Conservation (phyloP, 2,797 vertebrate species). For the Pipistrellus pygmaeus region DNA sequence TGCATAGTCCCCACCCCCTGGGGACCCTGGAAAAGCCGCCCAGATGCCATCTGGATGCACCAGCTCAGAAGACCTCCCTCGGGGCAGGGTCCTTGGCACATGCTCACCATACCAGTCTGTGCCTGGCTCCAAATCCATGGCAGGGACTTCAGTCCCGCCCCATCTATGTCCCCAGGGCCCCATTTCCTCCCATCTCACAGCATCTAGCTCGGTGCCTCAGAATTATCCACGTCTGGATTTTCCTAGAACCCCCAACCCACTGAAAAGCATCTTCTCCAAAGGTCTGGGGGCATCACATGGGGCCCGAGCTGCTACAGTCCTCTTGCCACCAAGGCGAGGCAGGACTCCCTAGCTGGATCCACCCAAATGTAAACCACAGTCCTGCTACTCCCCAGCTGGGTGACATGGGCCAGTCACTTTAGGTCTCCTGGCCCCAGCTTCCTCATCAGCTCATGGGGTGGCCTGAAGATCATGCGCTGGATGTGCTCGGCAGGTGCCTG, state of each 20-base stretch:
- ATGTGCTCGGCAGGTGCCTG: neutral
- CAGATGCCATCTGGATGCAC: neutral
- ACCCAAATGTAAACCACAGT: neutral
- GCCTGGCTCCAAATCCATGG: neutral
- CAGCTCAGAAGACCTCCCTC: neutral
- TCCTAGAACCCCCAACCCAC: neutral
- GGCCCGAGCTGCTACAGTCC: neutral
- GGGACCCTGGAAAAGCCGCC: neutral
- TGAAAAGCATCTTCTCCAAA: conserved; percentile 3
- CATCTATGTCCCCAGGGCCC: neutral
- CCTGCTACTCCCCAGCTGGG: neutral
- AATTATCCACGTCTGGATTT: neutral
- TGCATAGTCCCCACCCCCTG: neutral
- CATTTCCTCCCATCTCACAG: neutral
- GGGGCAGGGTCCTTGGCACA: neutral
- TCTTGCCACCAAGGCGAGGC: neutral
- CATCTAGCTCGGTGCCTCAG: neutral
- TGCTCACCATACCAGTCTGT: neutral
- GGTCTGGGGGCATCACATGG: neutral
- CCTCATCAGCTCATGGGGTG: neutral
- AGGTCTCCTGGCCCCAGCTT: neutral
- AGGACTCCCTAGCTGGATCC: neutral
- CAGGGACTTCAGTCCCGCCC: neutral
- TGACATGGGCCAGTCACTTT: neutral
- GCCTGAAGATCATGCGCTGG: neutral